Conservation (phyloP, 1,140 invertebrate species). For the Drosophila lacteicornis region DNA sequence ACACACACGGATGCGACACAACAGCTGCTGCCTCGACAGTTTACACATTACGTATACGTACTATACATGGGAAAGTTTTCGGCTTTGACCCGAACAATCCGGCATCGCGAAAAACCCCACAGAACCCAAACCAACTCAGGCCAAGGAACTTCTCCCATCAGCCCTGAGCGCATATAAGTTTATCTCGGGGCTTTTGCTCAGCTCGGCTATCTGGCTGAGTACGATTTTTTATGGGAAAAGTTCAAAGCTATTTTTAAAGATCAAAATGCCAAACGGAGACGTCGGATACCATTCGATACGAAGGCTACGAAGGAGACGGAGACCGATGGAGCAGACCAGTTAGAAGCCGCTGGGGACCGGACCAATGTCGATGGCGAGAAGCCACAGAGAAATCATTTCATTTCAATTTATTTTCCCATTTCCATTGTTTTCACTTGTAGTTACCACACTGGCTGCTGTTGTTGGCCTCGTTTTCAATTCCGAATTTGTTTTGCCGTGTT, state of each 20-base stretch:
- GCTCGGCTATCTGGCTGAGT: conserved; percentile 16
- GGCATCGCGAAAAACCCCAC: background rate
- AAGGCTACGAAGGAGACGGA: conserved; percentile 17
- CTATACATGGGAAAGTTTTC: conserved; percentile 29
- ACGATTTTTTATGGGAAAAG: conserved; percentile 60
- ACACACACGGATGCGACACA: conserved; percentile 3
- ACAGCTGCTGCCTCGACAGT: conserved; percentile 48
- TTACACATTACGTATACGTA: conserved; percentile 37
- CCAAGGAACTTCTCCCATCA: conserved; percentile 33
- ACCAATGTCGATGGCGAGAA: conserved; percentile 10
- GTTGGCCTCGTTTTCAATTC: conserved; percentile 4
- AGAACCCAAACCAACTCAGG: conserved; percentile 1
- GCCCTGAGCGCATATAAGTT: conserved; percentile 29
- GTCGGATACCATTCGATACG: no score
- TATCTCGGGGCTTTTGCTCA: conserved; percentile 31
- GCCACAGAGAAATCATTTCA: conserved; percentile 72
- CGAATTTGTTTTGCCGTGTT: conserved; percentile 40
- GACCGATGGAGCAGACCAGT: conserved; percentile 50
- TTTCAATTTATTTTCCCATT: conserved; percentile 80
- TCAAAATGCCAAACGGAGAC: conserved; percentile 51
- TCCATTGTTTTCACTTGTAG: conserved; percentile 66
- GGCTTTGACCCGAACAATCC: conserved; percentile 19
- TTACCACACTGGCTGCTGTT: conserved; percentile 32
- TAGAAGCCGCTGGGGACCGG: conserved; percentile 21
- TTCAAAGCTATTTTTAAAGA: conserved; percentile 79